These are phyloP conservation scores for Archivesica marissinica DNA, from an alignment of 1,140 invertebrate genomes.

Conservation along the genomic window DNA sequence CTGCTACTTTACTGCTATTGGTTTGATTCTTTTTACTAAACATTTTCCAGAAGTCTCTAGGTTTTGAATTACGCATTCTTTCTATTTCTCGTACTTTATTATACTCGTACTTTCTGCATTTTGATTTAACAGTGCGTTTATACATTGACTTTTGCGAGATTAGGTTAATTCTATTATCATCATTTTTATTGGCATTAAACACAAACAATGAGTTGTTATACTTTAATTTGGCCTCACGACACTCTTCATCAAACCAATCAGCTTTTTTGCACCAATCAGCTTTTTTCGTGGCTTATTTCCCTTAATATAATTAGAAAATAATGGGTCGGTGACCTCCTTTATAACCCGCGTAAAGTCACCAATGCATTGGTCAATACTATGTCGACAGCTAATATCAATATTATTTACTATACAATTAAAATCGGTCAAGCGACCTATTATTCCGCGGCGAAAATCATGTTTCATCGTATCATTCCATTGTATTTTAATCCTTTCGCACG, in stretches of 20 bases:
- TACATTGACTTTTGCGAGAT: neutral
- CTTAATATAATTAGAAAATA: neutral
- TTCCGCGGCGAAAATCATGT: no score
- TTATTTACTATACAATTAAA: no score
- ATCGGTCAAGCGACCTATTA: no score
- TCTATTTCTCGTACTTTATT: neutral
- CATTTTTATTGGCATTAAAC: neutral
- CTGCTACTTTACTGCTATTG: neutral
- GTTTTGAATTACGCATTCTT: neutral
- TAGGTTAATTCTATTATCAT: neutral
- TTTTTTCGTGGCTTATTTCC: neutral
- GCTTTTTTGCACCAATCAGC: neutral
- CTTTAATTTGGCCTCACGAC: neutral
- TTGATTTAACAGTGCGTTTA: neutral
- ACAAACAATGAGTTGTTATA: neutral
- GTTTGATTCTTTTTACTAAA: neutral
- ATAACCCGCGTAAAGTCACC: neutral
- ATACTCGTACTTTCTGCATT: neutral
- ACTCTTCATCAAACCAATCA: neutral
- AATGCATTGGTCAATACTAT: neutral
- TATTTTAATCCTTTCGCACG: no score
- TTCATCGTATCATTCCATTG: no score
- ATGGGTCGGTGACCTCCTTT: neutral
- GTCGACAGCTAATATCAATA: neutral
- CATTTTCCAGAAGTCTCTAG: neutral